Percentiles rank a stretch among this genome's conserved stretches.
Conservation (phyloP, 2,888 invertebrate genomes). For the Chymomyza amoena region DNA sequence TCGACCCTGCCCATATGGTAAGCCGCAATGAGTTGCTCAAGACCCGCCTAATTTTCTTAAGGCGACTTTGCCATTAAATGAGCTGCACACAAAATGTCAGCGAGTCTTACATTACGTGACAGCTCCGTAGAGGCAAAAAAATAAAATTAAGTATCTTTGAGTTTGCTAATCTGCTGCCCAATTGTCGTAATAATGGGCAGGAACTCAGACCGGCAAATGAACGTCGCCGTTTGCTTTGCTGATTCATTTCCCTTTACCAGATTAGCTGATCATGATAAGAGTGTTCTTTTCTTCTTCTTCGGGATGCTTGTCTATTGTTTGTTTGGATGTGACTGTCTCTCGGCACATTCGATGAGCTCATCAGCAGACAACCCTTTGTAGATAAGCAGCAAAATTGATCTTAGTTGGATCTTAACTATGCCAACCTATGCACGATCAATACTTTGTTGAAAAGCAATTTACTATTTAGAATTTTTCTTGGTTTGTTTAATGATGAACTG, state of each 20-base stretch:
- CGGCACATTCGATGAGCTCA: conserved; percentile 59
- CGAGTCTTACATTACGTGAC: conserved; percentile 30
- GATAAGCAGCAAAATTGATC: conserved; percentile 53
- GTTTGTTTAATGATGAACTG: conserved; percentile 21
- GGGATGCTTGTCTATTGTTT: background rate
- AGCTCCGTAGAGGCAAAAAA: conserved; percentile 22
- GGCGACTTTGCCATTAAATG: conserved; percentile 22
- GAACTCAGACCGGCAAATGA: conserved; percentile 1
- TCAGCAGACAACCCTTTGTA: conserved; percentile 54
- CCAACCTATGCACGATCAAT: background rate
- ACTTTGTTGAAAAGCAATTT: conserved; percentile 60
- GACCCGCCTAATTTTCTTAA: conserved; percentile 22
- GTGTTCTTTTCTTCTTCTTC: conserved; percentile 42
- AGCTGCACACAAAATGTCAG: conserved; percentile 40
- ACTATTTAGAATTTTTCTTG: conserved; percentile 1
- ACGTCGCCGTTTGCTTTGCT: conserved; percentile 34
- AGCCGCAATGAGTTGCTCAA: conserved; percentile 30
- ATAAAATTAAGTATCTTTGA: conserved; percentile 38
- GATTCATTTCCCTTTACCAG: conserved; percentile 56
- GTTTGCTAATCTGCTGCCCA: conserved; percentile 42
- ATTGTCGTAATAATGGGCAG: conserved; percentile 19
- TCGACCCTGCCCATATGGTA: conserved; percentile 42
- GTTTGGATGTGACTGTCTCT: background rate
- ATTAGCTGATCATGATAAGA: conserved; percentile 63
- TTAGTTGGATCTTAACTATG: conserved; percentile 13